phyloP scores from a whole-genome alignment of 2,113 vertebrate species.

The Clarias magur region DNA sequence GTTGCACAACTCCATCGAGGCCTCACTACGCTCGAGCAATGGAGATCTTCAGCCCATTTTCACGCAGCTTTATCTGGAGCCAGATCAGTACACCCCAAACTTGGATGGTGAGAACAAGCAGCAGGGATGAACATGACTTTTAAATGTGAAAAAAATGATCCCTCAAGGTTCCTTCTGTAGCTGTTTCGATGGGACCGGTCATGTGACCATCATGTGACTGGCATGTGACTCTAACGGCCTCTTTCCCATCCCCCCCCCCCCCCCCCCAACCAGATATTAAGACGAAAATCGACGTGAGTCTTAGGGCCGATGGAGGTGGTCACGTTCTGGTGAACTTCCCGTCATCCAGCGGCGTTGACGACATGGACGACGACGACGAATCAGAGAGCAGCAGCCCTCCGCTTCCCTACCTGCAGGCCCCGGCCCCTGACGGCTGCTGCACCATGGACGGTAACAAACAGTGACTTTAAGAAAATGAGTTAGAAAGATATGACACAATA shows the following conservation, averaged over 20 bases:
- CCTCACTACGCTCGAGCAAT: slow-evolving; percentile 89
- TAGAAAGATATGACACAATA: background rate
- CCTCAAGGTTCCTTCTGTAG: background rate
- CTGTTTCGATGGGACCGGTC: background rate
- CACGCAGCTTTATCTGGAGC: slow-evolving; percentile 94
- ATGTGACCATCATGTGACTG: too few relatives aligned
- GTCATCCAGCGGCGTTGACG: slow-evolving; percentile 83
- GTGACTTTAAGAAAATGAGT: background rate
- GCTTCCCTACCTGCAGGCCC: slow-evolving; percentile 89
- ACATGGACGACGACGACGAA: slow-evolving; percentile 87
- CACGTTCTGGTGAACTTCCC: slow-evolving; percentile 78
- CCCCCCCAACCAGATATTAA: slow-evolving; percentile 95
- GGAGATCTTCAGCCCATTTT: slow-evolving; percentile 94
- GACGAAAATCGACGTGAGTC: slow-evolving; percentile 80
- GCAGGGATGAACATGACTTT: background rate
- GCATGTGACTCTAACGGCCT: background rate
- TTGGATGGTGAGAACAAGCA: slow-evolving; percentile 79
- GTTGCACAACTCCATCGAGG: slow-evolving; percentile 97
- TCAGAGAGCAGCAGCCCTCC: slow-evolving; percentile 93
- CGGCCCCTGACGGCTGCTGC: slow-evolving; percentile 93
- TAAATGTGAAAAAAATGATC: background rate
- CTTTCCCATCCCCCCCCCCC: too few relatives aligned
- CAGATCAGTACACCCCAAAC: slow-evolving; percentile 81
- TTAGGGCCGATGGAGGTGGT: slow-evolving; percentile 78
- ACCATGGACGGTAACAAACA: slow-evolving; percentile 84